phyloP scores from a whole-genome alignment of 1,140 invertebrate genomes.

The Pseudobourletiella spinata region DNA sequence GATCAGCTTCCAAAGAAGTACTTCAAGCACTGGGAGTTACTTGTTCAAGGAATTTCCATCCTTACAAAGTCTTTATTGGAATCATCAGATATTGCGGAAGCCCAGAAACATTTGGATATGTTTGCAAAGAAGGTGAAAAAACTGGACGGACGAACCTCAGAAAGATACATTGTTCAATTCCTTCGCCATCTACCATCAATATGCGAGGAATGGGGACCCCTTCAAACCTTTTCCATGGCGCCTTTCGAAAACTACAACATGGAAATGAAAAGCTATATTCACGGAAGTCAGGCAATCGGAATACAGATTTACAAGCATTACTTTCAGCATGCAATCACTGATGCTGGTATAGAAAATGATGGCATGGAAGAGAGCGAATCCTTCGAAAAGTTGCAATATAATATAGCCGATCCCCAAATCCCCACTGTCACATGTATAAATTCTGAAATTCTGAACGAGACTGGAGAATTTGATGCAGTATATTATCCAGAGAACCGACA shows the following conservation, averaged over 20 bases:
- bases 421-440: no score
- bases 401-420: no score
- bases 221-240: neutral
- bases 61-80: neutral
- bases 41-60: neutral
- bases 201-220: neutral
- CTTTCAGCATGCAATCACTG: no score
- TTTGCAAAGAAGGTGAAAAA: neutral
- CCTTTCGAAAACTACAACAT: neutral
- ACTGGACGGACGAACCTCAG: neutral
- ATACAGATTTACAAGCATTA: no score
- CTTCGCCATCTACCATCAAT: neutral
- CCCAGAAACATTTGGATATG: neutral
- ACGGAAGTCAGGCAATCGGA: neutral
- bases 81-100: neutral
- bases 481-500: no score
- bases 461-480: no score
- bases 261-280: neutral
- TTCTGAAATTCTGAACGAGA: no score
- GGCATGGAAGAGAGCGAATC: no score
- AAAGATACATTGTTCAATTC: neutral
- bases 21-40: neutral
- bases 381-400: no score
- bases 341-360: no score
- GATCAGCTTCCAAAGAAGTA: neutral